These are phyloP conservation scores for Neopipo cinnamomea DNA, from an alignment of 2,113 vertebrate genomes.

Conservation along the genomic window DNA sequence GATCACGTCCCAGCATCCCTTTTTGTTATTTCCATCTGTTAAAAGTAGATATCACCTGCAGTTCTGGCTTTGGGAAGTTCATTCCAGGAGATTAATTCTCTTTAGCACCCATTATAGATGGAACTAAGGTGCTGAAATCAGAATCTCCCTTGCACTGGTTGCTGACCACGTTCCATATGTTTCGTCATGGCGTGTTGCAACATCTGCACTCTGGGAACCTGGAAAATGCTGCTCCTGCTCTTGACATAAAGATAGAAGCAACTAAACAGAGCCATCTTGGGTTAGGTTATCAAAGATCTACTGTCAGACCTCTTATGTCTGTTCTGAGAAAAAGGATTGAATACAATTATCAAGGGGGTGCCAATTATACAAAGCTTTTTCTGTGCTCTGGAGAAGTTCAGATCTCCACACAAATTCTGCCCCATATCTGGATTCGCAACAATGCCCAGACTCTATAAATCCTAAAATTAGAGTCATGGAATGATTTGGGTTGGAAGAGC, in stretches of 20 bases:
- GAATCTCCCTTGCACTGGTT: not conserved
- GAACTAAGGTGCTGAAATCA: not conserved
- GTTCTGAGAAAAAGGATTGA: not conserved
- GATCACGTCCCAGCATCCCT: not conserved
- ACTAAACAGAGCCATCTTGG: not conserved
- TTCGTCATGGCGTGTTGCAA: fast-evolving
- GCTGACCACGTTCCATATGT: not conserved
- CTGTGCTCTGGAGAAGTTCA: not conserved
- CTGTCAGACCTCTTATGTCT: not conserved
- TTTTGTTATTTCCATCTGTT: not conserved
- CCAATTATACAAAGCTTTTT: not conserved
- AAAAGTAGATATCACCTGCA: not conserved
- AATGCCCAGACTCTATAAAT: not conserved
- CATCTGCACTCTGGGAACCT: not conserved
- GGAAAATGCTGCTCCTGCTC: not conserved
- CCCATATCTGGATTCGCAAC: not conserved
- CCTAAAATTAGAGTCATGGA: not conserved
- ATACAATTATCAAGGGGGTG: fast-evolving
- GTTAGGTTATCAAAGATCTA: not conserved
- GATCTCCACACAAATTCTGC: not conserved
- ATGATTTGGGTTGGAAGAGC: not conserved
- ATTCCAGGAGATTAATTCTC: not conserved
- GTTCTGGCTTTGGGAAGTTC: not conserved
- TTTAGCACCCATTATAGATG: fast-evolving
- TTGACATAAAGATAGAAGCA: not conserved